Evolutionary conservation across 2,113 vertebrate genomes (phyloP), one percentile per base, ranked within the genome.

Genomic region (Lathamus discolor): DNA sequence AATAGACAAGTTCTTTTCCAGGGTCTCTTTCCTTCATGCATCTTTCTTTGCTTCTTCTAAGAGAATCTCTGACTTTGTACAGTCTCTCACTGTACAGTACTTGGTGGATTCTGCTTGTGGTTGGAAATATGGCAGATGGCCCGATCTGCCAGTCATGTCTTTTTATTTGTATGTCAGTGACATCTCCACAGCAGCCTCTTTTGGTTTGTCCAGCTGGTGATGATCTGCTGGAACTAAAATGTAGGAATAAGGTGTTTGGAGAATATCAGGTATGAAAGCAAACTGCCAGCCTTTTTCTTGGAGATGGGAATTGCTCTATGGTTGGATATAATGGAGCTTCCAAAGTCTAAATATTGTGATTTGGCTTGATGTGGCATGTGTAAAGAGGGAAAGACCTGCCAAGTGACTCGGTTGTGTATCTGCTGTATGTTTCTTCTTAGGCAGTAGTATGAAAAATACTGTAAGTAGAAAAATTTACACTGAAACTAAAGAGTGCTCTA

Each of bases 111-210:
- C 25, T 78, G 27, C 33, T 23, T 66, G 35, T 51, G 17, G 11
- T 37, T 79, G 35, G 17, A 87, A 39, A 10, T 29, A 4, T 19
- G 29, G 63, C 66, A 49, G 25, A 7, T 59, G 46, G 19, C 28
- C 23, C 17, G 33, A 1, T 33, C 19, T 77, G 35, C 12, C 16
- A 11, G 25, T 22, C 1, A 0, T 25, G 10, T 28, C 8, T 16
- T 41, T 17, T 54, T 74, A 13, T 23, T 77, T 46, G 29, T 33
- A 17, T 68, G 52, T 61, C 19, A 57, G 28, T 79, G 57, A 33
- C 27, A 31, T 61, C 19, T 92, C 27, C 22, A 16, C 18, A 3
- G 2, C 5, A 44, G 25, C 57, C 11, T 87, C 13, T 46, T 62
- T 39, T 62, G 39, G 2, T 75, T 85, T 74, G 14, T 52, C 9